phyloP scores from a whole-genome alignment of 2,113 vertebrate species.

The Sula dactylatra region DNA sequence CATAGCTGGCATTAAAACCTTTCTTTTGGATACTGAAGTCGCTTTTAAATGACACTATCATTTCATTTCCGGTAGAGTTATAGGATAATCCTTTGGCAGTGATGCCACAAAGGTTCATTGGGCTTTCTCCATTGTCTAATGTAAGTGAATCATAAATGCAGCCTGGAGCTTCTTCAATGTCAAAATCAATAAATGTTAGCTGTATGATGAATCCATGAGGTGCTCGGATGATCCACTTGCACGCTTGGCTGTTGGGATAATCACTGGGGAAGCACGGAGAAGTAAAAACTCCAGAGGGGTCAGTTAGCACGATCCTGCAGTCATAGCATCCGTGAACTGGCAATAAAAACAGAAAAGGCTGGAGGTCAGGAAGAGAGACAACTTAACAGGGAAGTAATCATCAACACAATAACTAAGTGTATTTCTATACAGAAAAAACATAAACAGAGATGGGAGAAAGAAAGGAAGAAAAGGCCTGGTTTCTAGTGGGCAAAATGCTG shows the following conservation, averaged over 20 bases:
- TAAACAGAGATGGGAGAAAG: neutral
- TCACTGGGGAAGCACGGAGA: conserved; percentile 91
- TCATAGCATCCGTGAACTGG: conserved; percentile 82
- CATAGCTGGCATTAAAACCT: conserved; percentile 89
- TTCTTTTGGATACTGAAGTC: conserved; percentile 97
- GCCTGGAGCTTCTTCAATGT: conserved; percentile 90
- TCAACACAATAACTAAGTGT: neutral
- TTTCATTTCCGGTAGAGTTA: conserved; percentile 90
- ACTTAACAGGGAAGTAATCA: neutral
- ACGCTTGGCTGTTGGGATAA: conserved; percentile 86
- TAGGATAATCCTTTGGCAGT: conserved; percentile 91
- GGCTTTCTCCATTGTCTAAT: conserved; percentile 82
- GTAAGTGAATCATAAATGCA: conserved; percentile 91
- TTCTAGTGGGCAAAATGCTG: neutral
- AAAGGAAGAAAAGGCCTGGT: neutral
- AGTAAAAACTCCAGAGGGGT: conserved; percentile 81
- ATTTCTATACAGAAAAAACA: neutral
- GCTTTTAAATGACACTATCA: conserved; percentile 88
- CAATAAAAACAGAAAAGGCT: conserved; percentile 37
- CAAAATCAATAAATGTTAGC: conserved; percentile 92
- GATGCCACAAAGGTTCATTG: conserved; percentile 86
- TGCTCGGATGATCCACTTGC: conserved; percentile 88
- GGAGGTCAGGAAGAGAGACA: neutral
- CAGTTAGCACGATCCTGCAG: conserved; percentile 81
- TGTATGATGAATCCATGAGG: conserved; percentile 91